Evolutionary conservation across 2,797 vertebrate genomes (phyloP), one percentile per base, ranked within the genome.

Genomic region (Lycodopsis pacificus): DNA sequence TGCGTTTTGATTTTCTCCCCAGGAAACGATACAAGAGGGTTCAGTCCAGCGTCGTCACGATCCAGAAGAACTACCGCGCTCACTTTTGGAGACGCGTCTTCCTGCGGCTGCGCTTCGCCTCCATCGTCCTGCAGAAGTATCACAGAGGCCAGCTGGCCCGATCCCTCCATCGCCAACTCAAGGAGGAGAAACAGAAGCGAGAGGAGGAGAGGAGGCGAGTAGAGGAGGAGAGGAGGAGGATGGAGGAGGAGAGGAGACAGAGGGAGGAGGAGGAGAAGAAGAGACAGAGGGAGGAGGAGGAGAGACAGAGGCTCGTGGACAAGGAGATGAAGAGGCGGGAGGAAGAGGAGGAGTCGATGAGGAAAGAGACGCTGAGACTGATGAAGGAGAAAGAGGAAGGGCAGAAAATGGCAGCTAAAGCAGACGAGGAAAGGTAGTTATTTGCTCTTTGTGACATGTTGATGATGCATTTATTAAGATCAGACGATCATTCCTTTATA

Each of bases 1-100:
- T 65, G 15, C 6, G 17, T 79, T 79, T 74, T 49, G 17, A 25
- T 71, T 62, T 54, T 44, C 15, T 61, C 68, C 0, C 3, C 82
- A 98, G 97, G 95, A 97, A 97, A 92, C 95, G 95, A 71, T 98
- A 97, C 61, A 96, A 82, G 89, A 95, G 92, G 83, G 94, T 96
- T 78, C 89, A 94, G 81, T 91, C 91, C 93, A 96, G 96, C 91
- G 92, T 94, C 7, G 77, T 97, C 90, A 94, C 93, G 83, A 97
- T 98, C 91, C 97, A 98, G 92, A 97, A 97, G 93, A 97, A 97
- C 92, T 97, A 96, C 87, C 96, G 97, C 0, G 96, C 97, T 0
- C 93, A 96, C 89, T 97, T 95, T 91, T 97, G 96, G 96, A 95
- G 96, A 76, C 93, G 93, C 4, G 74, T 78, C 48, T 96, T 96